Conservation (phyloP, 2,888 invertebrate species). For the Sceliomorpha sp. region DNA sequence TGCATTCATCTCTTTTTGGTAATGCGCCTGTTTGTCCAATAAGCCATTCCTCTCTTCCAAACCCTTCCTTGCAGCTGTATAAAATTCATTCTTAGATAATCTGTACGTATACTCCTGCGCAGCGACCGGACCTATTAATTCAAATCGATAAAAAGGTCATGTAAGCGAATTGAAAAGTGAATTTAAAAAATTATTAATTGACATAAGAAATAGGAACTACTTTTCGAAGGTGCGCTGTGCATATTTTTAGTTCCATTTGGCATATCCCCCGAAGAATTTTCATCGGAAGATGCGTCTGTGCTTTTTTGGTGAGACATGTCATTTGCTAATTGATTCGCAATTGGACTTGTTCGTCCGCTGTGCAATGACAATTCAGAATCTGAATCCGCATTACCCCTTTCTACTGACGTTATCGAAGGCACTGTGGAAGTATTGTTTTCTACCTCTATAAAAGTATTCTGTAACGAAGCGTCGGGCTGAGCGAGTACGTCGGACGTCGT, state of each 20-base stretch:
- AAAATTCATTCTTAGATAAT: slow-evolving; percentile 8
- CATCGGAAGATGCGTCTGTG: slow-evolving; percentile 34
- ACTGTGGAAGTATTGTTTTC: slow-evolving; percentile 43
- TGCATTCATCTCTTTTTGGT: slow-evolving; percentile 78
- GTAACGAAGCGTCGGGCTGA: background rate
- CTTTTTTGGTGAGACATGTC: slow-evolving; percentile 59
- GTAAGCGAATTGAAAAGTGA: too few relatives aligned
- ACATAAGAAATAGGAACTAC: slow-evolving; percentile 57
- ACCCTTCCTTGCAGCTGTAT: slow-evolving; percentile 73
- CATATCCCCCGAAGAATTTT: slow-evolving; percentile 20
- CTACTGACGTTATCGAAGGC: slow-evolving; percentile 65
- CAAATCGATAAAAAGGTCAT: too few relatives aligned
- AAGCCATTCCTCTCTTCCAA: slow-evolving; percentile 78
- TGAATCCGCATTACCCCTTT: slow-evolving; percentile 66
- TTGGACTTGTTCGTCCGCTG: slow-evolving; percentile 65
- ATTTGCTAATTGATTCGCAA: slow-evolving; percentile 56
- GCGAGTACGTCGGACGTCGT: background rate
- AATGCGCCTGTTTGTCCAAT: slow-evolving; percentile 78
- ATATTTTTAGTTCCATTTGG: slow-evolving; percentile 11
- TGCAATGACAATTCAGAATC: slow-evolving; percentile 66
- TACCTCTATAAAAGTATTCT: slow-evolving; percentile 25
- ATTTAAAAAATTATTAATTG: too few relatives aligned
- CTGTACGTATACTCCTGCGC: too few relatives aligned
- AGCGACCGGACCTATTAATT: too few relatives aligned
- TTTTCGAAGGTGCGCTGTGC: slow-evolving; percentile 6